Evolutionary conservation across 2,113 vertebrate genomes (phyloP).

Genomic region (Phainopepla nitens): DNA sequence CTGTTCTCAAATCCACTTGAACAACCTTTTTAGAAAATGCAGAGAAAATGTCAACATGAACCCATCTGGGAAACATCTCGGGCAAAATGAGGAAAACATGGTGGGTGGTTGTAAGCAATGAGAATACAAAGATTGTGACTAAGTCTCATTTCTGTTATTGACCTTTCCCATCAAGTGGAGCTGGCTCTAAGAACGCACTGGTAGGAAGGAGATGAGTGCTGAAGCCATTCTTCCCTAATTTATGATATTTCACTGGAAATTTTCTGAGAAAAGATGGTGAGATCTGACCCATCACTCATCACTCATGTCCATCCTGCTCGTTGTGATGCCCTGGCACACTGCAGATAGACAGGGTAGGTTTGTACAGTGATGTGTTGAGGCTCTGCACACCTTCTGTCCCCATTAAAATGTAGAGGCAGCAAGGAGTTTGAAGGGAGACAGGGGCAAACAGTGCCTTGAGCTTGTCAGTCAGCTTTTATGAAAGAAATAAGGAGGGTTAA

Average conservation of each 20-base stretch:
- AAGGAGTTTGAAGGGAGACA: neutral
- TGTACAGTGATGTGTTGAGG: neutral
- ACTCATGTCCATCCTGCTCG: neutral
- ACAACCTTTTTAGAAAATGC: neutral
- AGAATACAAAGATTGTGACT: neutral
- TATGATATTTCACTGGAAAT: neutral
- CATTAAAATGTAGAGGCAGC: neutral
- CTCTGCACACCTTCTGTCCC: neutral
- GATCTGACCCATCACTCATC: neutral
- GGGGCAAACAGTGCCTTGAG: neutral
- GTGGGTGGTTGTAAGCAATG: neutral
- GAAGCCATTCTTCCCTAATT: neutral
- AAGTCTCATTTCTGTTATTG: neutral
- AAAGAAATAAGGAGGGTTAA: neutral
- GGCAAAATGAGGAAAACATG: neutral
- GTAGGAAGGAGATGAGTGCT: neutral
- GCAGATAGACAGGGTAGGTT: neutral
- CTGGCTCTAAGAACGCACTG: rapidly evolving
- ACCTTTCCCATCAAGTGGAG: neutral
- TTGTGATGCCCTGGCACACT: neutral
- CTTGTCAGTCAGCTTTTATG: neutral
- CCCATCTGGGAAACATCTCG: neutral
- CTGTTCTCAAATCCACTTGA: neutral
- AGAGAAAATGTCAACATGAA: neutral
- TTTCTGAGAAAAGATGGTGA: neutral